Conservation (phyloP, 2,113 vertebrate genomes). For the Phalacrocorax brasilianus region DNA sequence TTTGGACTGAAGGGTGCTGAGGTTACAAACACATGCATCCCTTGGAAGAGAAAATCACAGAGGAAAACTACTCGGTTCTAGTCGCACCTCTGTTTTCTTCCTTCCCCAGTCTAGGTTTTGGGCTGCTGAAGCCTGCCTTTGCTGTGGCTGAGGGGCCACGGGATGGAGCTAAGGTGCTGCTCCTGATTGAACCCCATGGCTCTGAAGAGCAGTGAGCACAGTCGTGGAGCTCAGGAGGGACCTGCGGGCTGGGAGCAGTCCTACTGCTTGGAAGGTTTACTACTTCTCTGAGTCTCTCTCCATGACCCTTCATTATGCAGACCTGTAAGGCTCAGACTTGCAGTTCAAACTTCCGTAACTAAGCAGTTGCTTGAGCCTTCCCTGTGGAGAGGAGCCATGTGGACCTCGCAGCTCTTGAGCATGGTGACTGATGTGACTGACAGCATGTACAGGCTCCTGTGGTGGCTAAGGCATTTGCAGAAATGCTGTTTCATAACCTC, state of each 20-base stretch:
- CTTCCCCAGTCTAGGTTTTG: background rate
- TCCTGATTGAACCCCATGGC: background rate
- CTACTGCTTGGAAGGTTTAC: background rate
- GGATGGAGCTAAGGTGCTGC: background rate
- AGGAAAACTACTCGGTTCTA: background rate
- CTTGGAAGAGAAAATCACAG: background rate
- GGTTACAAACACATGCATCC: background rate
- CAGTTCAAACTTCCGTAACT: accelerated
- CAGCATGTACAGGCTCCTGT: accelerated
- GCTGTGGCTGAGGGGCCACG: background rate
- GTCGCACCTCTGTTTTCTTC: background rate
- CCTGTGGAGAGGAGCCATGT: accelerated
- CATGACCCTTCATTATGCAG: accelerated
- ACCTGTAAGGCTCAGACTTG: background rate
- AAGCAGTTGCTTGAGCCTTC: background rate
- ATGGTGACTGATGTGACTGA: accelerated
- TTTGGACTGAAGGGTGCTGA: background rate
- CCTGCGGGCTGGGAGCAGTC: background rate
- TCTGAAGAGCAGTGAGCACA: background rate
- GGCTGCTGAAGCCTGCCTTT: background rate
- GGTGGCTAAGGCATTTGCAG: accelerated
- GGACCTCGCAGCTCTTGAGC: accelerated
- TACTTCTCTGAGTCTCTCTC: background rate
- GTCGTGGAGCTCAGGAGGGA: background rate
- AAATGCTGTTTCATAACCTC: background rate